Base-by-base conservation (phyloP, 2,113 vertebrate species). In the Crotalus tigris region DNA sequence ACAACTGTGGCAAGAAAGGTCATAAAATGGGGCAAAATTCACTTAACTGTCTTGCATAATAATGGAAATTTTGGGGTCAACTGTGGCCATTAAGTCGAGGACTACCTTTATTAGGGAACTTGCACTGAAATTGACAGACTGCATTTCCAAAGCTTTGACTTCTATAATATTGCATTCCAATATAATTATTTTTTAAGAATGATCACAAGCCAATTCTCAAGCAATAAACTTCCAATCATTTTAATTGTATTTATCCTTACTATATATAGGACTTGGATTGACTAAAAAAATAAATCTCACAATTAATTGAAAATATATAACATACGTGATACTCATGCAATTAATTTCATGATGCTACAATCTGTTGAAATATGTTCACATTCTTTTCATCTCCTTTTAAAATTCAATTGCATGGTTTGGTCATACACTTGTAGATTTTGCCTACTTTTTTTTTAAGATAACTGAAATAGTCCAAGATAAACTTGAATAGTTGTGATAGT, bases 401-500 rank as follows among this genome's bases (percentile, higher is more conserved):
- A 15, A 89, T 58, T 89, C 44, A 85, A 9, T 85, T 91, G 21
- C 23, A 86, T 26, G 33, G 29, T 54, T 33, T 91, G 29, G 17
- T 12, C 11, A 87, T 64, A 51, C 51, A 29, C n/a, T 10, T 64
- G 46, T 57, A 10, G 51, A 53, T 92, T 92, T 92, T 64, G 55
- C 19, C 12, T 5, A 49, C 49, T 51, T 51, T 51, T 51, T 49
- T 87, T 57, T 49, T 94, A 94, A 93, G 54, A 61, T 53, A 94
- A 88, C 55, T 44, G 85, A 44, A 64, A 59, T 88, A 93, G 0
- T 95, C 93, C 59, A 91, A 94, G 87, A 58, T 61, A 6, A 57
- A 89, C 54, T 93, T 93, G 94, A 88, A 64, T 10, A 21, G 91
- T 88, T 95, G 95, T 94, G 96, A 95, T 91, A 96, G 94, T 94